Evolutionary conservation across 2,113 vertebrate genomes (phyloP), one percentile per base, ranked within the genome.

Genomic region (Paramisgurnus dabryanus): DNA sequence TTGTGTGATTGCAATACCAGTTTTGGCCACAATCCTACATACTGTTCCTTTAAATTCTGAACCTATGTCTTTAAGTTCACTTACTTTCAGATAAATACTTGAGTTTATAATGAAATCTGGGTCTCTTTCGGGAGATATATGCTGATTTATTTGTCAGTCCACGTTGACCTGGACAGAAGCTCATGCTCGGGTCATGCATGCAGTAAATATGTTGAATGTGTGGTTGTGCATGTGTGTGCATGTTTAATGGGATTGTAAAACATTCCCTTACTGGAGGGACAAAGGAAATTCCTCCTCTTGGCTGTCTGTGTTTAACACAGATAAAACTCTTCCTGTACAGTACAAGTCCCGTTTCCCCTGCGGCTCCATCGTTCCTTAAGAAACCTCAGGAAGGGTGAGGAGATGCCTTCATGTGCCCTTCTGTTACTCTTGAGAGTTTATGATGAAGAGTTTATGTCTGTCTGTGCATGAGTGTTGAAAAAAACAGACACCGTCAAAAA

Each of bases 321-420:
- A 96, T 97, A 97, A 98, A 97, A 95, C 95, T 92, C 91, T 98
- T 98, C 96, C 96, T 97, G 96, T 96, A 95, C 96, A 95, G 93
- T 96, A 94, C 93, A 96, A 96, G 94, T 95, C 95, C 95, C 93
- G 94, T 96, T 98, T 96, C 94, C 94, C n/a, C 94, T 92, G 93
- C 94, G 93, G 91, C 92, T 84, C 91, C 90, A 91, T 91, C 90
- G 93, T 92, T 92, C 92, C 94, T 92, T 90, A 91, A 93, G 92
- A 95, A 93, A 90, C 93, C 94, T 93, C 94, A 93, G 94, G 94
- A 95, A 94, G 93, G 89, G 92, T 91, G 92, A 92, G 89, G 88
- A 93, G 69, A 88, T 74, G 78, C 80, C 58, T 67, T 66, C 61
- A 69, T 58, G 69, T 15, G 17, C 50, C 12, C 9, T 9, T 4